Base-by-base conservation (phyloP, 2,888 invertebrate species). In the Dorcus parallelipipedus region DNA sequence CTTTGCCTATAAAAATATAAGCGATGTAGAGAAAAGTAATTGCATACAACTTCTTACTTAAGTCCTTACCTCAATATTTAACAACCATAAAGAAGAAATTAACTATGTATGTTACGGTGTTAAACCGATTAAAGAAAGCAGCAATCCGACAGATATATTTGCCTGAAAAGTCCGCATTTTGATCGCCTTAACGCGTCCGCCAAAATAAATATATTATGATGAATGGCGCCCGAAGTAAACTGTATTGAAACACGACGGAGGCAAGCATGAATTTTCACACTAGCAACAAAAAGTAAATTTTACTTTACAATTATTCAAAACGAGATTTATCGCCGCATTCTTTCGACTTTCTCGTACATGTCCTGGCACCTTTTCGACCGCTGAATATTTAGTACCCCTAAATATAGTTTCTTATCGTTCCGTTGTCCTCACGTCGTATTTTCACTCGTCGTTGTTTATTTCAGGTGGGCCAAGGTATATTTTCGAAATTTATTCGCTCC, bases 231-330 rank as follows among this genome's bases (percentile, higher is more conserved):
- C 26, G 26, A 10, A 14, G 40, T 54, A 48, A 33, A 54, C 48
- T 54, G 48, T 54, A 54, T 48, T 54, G 38, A 48, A 45, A 45
- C 47, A 39, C 47, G 39, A 20, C n/a, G 23, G 3, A 2, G 2
- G 2, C 20, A 20, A 33, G 17, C 51, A 51, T 39, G 39, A n/a
- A n/a, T 51, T 51, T 51, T 51, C 39, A 39, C 51, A 40, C 51
- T 49, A 33, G 10, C 33, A 38, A 51, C 38, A 51, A 51, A 51
- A 51, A 20, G 51, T 51, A 38, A n/a, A 51, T 39, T 40, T 51
- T 51, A 51, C 51, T 51, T 51, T 51, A 51, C 51, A 51, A 51
- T 51, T 51, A 51, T 51, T 51, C 51, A 51, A 39, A 51, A 20
- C 20, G 40, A 51, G 51, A 51, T 51, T 51, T 51, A 51, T 51